A percentile compares a stretch with the other conserved stretches of the same genome.
phyloP scores from a whole-genome alignment of 2,113 vertebrate species.

The Apus apus region DNA sequence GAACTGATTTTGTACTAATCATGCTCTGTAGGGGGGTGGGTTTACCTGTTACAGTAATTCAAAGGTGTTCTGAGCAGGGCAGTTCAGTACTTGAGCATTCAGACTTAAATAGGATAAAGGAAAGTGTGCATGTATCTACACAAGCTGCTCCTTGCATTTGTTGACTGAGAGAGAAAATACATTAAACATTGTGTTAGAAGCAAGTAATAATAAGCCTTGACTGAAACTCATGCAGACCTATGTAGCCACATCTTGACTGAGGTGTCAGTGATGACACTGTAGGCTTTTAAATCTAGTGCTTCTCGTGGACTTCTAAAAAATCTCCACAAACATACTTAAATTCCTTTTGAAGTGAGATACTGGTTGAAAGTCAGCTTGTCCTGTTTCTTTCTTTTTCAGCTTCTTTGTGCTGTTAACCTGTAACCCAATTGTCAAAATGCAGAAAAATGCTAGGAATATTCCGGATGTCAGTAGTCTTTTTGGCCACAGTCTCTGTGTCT shows the following conservation, averaged over 20 bases:
- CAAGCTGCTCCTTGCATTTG: not conserved
- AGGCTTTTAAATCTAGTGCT: not conserved
- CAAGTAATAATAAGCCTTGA: not conserved
- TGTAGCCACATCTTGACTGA: not conserved
- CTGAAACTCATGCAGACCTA: not conserved
- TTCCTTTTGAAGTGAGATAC: not conserved
- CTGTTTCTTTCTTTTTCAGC: not conserved
- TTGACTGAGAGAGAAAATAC: not conserved
- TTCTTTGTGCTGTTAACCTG: not conserved
- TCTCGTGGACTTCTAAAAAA: not conserved
- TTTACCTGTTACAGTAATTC: not conserved
- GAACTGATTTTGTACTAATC: fast-evolving
- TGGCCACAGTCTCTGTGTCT: fast-evolving
- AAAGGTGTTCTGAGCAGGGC: fast-evolving
- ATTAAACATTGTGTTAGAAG: not conserved
- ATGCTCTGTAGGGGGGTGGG: fast-evolving
- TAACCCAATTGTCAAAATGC: not conserved
- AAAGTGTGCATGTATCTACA: not conserved
- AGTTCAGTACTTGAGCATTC: not conserved
- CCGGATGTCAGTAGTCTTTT: not conserved
- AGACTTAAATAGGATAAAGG: not conserved
- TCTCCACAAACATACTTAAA: not conserved
- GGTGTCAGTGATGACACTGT: not conserved
- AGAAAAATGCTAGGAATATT: not conserved
- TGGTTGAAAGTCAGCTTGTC: not conserved